Percentiles rank a stretch among this genome's conserved stretches.
Evolutionary conservation across 2,888 invertebrate genomes (phyloP).

Genomic region (Tridacna gigas): DNA sequence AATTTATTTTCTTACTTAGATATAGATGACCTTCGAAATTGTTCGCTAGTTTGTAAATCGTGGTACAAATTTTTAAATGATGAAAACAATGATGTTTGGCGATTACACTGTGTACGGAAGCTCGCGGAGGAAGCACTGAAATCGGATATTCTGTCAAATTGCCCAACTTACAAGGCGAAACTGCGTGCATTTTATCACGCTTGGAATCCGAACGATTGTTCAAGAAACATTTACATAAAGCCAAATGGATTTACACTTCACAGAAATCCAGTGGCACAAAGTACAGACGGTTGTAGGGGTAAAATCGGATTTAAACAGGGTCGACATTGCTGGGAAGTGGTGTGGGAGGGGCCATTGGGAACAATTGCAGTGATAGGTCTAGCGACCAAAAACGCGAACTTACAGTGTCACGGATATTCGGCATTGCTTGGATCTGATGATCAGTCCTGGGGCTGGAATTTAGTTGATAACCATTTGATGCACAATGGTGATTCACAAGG

Average conservation of each 20-base stretch:
- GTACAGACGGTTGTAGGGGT: constrained; percentile 96
- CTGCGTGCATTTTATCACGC: constrained; percentile 95
- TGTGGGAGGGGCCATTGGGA: constrained; percentile 99
- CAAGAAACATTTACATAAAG: constrained; percentile 98
- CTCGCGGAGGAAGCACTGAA: constrained; percentile 94
- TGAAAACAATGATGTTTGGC: constrained; percentile 98
- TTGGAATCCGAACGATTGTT: constrained; percentile 99
- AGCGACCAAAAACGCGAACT: constrained; percentile 90
- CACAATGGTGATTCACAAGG: constrained; percentile 98
- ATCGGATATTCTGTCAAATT: constrained; percentile 94
- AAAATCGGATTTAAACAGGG: constrained; percentile 94
- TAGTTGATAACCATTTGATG: constrained; percentile 97
- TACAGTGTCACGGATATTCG: constrained; percentile 98
- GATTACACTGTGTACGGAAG: constrained; percentile 93
- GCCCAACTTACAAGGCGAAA: constrained; percentile 96
- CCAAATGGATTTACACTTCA: constrained; percentile 98
- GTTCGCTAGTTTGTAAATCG: constrained; percentile 95
- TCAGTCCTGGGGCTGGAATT: constrained; percentile 99
- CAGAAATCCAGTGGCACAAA: constrained; percentile 99
- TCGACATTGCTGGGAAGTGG: constrained; percentile 98
- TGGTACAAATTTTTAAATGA: constrained; percentile 96
- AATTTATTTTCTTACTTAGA: constrained; percentile 93
- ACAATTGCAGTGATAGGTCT: constrained; percentile 97
- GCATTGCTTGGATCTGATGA: constrained; percentile 97
- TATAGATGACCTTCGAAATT: constrained; percentile 93